Evolutionary conservation across 2,113 vertebrate genomes (phyloP).

Genomic region (Caloenas nicobarica): DNA sequence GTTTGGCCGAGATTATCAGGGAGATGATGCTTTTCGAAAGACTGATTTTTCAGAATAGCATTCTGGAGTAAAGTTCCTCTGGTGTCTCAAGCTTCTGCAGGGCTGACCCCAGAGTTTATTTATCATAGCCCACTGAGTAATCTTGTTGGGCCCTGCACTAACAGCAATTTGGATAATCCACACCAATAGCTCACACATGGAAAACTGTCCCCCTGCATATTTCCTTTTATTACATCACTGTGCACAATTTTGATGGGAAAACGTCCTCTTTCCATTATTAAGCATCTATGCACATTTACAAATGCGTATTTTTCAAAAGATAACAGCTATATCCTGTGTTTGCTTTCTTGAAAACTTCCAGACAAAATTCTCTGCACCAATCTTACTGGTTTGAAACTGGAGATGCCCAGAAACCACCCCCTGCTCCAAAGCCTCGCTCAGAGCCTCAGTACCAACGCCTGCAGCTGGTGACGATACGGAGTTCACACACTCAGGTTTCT

Average conservation of each 20-base stretch:
- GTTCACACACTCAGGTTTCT: background rate
- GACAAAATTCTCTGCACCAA: background rate
- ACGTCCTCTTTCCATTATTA: background rate
- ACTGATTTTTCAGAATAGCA: background rate
- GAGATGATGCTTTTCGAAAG: background rate
- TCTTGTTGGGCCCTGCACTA: background rate
- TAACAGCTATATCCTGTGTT: background rate
- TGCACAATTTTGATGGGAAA: background rate
- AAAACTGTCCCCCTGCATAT: background rate
- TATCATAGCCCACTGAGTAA: background rate
- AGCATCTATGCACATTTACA: background rate
- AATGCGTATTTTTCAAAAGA: accelerated
- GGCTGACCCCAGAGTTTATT: background rate
- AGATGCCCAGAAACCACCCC: background rate
- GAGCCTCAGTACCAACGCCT: background rate
- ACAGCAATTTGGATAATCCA: background rate
- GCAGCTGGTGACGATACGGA: background rate
- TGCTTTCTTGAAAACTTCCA: background rate
- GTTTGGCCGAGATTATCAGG: background rate
- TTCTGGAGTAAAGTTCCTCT: background rate
- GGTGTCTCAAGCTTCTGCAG: background rate
- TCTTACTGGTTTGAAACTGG: background rate
- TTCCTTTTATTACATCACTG: background rate
- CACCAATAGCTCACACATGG: background rate
- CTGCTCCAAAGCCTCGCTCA: background rate